A percentile compares a stretch with the other conserved stretches of the same genome.
Conservation (phyloP, 2,888 invertebrate genomes). For the Timandra comae region DNA sequence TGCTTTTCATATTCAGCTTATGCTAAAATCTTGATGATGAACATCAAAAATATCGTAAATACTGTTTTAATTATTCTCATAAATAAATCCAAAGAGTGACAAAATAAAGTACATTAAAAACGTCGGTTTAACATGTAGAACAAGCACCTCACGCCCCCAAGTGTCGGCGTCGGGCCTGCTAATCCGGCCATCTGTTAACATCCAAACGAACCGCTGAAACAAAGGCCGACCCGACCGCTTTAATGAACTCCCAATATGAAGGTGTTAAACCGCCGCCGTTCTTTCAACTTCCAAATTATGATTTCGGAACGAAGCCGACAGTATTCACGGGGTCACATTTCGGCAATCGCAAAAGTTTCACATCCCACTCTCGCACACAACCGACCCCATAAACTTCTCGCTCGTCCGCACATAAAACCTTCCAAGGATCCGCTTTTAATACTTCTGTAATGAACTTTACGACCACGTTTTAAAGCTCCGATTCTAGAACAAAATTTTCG, state of each 20-base stretch:
- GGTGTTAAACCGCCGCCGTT: conserved; percentile 72
- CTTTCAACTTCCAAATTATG: conserved; percentile 75
- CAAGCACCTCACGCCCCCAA: conserved; percentile 41
- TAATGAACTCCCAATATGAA: conserved; percentile 76
- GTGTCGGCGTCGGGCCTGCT: conserved; percentile 46
- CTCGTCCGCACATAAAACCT: conserved; percentile 53
- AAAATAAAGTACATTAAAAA: too few species aligned
- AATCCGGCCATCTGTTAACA: conserved; percentile 72
- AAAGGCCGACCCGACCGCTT: conserved; percentile 66
- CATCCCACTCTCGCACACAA: conserved; percentile 45
- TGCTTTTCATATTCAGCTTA: too few species aligned
- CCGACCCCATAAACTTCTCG: conserved; percentile 48
- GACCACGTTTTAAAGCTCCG: conserved; percentile 39
- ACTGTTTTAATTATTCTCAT: too few species aligned
- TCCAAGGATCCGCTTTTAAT: conserved; percentile 43
- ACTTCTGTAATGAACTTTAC: conserved; percentile 46
- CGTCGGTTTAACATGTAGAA: conserved; percentile 20
- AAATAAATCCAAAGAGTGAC: too few species aligned
- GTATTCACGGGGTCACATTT: conserved; percentile 65
- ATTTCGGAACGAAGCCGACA: conserved; percentile 56
- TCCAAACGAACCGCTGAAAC: conserved; percentile 72
- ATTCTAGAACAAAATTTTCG: conserved; percentile 35
- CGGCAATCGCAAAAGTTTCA: conserved; percentile 57
- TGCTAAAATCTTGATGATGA: too few species aligned
- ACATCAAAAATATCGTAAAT: too few species aligned